phyloP scores from a whole-genome alignment of 2,113 vertebrate genomes.

The Mystacornis crossleyi region DNA sequence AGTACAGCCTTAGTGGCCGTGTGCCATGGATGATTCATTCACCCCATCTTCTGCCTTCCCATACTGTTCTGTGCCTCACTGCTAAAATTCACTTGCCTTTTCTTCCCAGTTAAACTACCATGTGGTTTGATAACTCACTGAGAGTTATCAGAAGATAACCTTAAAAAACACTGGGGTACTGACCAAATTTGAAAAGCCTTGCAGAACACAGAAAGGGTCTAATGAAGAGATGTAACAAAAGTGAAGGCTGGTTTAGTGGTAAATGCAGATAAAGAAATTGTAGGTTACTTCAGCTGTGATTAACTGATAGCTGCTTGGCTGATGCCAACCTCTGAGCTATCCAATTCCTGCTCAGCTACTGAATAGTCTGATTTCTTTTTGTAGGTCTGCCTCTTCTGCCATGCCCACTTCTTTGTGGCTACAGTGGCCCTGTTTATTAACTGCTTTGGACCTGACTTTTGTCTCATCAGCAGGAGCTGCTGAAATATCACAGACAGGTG shows the following conservation, averaged over 20 bases:
- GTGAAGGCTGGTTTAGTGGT: not conserved
- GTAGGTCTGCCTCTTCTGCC: not conserved
- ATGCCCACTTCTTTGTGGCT: not conserved
- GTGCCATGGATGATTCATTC: not conserved
- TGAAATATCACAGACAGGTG: conserved; percentile 14
- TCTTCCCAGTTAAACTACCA: not conserved
- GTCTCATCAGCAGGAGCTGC: not conserved
- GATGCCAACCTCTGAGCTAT: not conserved
- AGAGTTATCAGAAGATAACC: not conserved
- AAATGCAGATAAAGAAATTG: not conserved
- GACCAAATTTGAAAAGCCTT: not conserved
- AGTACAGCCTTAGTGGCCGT: too few species aligned
- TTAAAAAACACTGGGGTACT: not conserved
- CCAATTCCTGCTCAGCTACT: not conserved
- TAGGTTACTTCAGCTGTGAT: not conserved
- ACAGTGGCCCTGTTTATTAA: not conserved
- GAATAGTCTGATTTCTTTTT: not conserved
- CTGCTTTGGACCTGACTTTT: not conserved
- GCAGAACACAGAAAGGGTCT: not conserved
- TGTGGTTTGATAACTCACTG: not conserved
- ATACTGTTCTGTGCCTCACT: not conserved
- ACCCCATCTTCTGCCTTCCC: not conserved
- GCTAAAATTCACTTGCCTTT: not conserved
- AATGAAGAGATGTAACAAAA: not conserved
- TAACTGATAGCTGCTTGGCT: not conserved